Base-by-base conservation (phyloP, 2,888 invertebrate genomes). In the Heliconius erato region DNA sequence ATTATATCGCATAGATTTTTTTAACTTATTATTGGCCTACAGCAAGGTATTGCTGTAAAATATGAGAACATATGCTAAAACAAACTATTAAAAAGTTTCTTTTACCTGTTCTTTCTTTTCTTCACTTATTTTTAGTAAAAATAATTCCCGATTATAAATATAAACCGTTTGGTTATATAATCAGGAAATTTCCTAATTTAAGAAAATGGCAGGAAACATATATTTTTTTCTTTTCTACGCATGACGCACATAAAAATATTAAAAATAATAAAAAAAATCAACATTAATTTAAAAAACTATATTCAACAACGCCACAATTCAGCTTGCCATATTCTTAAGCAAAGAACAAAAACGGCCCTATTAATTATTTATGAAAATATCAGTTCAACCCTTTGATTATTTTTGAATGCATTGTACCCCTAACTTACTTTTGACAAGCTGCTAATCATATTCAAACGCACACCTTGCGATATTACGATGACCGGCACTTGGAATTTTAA, bases 351-450 rank as follows among this genome's bases (percentile, higher is more conserved):
- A 81, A 82, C 9, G 63, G 26, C 28, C 77, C 79, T 86, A 88
- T 86, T 89, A 88, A 90, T 89, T 89, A 90, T 90, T 89, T 88
- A 86, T 86, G 88, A 90, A 88, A 88, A 86, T 89, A 88, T 88
- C 87, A 89, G 90, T 91, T 90, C 89, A 94, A 94, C 94, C 95
- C 95, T 93, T 89, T 88, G 90, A 90, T 90, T 92, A 92, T 89
- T 92, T 94, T 94, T 92, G 92, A 95, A 95, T 94, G 92, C 88
- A 94, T 94, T 93, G 93, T 87, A 89, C 86, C 89, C 90, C 91
- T 94, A 94, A 94, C 91, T 93, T 92, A 93, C 89, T 94, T 95
- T 93, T 96, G 95, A 96, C 96, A 94, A 95, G 96, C 95, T 93
- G 95, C 94, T 96, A 95, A 96, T 96, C 95, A 95, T 95, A 96